These are phyloP conservation scores for Cinclus mexicanus DNA, from an alignment of 2,113 vertebrate species.

Conservation along the genomic window DNA sequence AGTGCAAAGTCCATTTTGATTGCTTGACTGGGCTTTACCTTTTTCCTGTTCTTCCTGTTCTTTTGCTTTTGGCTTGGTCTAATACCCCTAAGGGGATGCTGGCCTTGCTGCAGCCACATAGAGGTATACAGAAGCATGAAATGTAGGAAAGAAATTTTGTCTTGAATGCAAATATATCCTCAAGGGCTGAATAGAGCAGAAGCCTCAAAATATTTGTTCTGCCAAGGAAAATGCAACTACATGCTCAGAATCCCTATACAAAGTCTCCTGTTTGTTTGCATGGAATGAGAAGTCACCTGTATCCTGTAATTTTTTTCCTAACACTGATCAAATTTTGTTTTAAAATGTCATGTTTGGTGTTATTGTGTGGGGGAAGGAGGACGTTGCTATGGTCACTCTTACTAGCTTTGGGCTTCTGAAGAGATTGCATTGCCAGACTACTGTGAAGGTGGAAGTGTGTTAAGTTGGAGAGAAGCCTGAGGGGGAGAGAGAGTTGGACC, in stretches of 20 bases:
- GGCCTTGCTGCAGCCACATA: background rate
- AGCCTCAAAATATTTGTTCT: background rate
- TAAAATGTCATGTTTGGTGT: background rate
- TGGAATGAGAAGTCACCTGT: background rate
- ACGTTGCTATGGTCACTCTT: background rate
- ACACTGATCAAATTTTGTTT: background rate
- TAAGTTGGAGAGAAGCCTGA: background rate
- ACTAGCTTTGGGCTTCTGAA: background rate
- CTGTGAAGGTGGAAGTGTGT: background rate
- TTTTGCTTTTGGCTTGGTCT: background rate
- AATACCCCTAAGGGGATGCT: background rate
- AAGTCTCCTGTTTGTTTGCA: background rate
- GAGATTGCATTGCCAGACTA: background rate
- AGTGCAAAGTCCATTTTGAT: conserved; percentile 13
- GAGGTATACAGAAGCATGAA: background rate
- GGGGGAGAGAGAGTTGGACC: background rate
- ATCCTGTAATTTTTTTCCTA: background rate
- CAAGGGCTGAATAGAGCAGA: background rate
- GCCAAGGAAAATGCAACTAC: background rate
- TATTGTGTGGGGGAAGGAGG: background rate
- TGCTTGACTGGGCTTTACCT: background rate
- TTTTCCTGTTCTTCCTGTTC: background rate
- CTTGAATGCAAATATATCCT: background rate
- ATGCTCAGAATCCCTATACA: background rate
- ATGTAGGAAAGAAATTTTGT: background rate